Conservation (phyloP, 2,797 vertebrate species). For the Semaprochilodus insignis region DNA sequence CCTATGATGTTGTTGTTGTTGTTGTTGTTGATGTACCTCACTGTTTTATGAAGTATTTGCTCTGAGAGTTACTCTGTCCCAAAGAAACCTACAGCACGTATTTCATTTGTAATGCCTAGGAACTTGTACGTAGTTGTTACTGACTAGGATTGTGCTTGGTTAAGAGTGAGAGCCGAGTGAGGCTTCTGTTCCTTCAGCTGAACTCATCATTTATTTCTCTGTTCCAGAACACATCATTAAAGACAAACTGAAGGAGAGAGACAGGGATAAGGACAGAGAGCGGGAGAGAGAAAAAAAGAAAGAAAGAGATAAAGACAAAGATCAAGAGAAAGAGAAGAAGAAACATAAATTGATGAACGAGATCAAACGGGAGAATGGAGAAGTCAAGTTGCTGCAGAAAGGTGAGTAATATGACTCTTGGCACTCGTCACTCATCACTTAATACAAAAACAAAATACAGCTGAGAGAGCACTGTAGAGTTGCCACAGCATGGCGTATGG, state of each 20-base stretch:
- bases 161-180: background rate
- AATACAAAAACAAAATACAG: background rate
- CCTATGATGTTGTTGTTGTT: too few species aligned
- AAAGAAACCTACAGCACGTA: too few species aligned
- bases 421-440: background rate
- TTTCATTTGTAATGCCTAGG: background rate
- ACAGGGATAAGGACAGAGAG: slow-evolving; percentile 79
- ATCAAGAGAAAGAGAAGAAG: slow-evolving; percentile 90
- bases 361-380: slow-evolving; percentile 96
- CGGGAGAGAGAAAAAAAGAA: slow-evolving; percentile 82
- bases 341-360: slow-evolving; percentile 92
- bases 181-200: background rate
- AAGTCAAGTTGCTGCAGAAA: slow-evolving; percentile 90
- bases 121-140: background rate
- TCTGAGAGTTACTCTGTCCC: too few species aligned
- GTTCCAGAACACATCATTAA: slow-evolving; percentile 83
- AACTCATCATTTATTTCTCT: slow-evolving; percentile 30
- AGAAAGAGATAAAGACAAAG: slow-evolving; percentile 75
- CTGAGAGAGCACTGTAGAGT: background rate
- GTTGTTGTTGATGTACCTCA: too few species aligned
- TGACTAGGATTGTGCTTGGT: background rate
- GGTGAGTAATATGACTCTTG: slow-evolving; percentile 66
- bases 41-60: too few species aligned
- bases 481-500: background rate
- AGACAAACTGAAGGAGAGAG: slow-evolving; percentile 82